phyloP scores from a whole-genome alignment of 2,113 vertebrate species.

The Sula dactylatra region DNA sequence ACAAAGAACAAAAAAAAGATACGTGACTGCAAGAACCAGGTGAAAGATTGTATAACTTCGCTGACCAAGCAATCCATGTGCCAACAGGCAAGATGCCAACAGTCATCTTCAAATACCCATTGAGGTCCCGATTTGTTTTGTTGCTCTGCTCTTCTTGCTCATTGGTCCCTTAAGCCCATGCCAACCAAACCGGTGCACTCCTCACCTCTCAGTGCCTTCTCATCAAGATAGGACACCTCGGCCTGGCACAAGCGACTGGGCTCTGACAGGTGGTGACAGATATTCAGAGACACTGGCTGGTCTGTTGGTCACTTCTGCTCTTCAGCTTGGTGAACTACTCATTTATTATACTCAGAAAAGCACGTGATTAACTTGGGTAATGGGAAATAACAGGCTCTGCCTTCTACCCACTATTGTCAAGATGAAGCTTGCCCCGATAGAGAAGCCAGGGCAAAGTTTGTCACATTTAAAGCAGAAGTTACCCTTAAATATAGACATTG shows the following conservation, averaged over 20 bases:
- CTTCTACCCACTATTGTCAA: neutral
- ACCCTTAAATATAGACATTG: neutral
- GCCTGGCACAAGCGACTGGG: neutral
- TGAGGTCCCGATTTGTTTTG: neutral
- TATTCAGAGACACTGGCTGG: neutral
- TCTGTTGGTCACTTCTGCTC: neutral
- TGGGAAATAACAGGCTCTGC: neutral
- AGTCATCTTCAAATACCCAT: neutral
- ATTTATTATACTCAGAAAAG: neutral
- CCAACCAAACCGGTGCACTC: neutral
- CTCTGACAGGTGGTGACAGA: neutral
- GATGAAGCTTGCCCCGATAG: neutral
- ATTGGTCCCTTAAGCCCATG: neutral
- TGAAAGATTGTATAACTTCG: neutral
- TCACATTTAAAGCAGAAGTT: neutral
- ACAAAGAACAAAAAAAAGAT: neutral
- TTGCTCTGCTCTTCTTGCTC: neutral
- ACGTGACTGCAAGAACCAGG: neutral
- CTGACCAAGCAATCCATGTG: neutral
- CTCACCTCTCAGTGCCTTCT: neutral
- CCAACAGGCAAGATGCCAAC: neutral
- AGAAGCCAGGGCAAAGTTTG: neutral
- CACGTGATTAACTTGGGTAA: neutral
- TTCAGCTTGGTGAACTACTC: neutral
- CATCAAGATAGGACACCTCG: neutral